Conservation (phyloP, 2,797 vertebrate species). For the Acipenser ruthenus region DNA sequence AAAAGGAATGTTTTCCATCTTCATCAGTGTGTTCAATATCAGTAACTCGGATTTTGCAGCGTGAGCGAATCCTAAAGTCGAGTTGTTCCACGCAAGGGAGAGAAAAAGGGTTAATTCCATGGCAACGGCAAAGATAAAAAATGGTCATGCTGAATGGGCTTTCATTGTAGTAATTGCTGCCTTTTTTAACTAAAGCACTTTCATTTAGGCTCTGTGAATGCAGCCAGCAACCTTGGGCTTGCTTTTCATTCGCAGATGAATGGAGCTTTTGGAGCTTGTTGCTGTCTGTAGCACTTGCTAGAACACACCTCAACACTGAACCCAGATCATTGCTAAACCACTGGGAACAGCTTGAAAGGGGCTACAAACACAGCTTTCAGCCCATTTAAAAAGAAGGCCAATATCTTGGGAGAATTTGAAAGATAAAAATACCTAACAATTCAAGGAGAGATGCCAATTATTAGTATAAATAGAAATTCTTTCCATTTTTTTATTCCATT, state of each 20-base stretch:
- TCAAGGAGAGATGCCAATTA: neutral
- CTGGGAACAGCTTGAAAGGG: conserved; percentile 1
- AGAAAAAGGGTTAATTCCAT: conserved; percentile 65
- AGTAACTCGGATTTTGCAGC: conserved; percentile 43
- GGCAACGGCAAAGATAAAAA: conserved; percentile 72
- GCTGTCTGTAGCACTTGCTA: conserved; percentile 32
- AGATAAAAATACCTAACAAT: neutral
- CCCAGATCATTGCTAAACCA: conserved; percentile 20
- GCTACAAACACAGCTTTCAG: conserved; percentile 7
- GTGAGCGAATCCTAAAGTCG: conserved; percentile 52
- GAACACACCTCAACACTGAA: conserved; percentile 21
- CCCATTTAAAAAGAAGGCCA: conserved; percentile 10
- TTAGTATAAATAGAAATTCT: neutral
- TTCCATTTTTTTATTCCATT: too few relatives aligned
- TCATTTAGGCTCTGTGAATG: conserved; percentile 48
- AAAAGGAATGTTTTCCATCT: neutral
- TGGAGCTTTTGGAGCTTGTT: conserved; percentile 29
- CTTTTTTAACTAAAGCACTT: conserved; percentile 56
- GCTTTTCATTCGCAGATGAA: conserved; percentile 36
- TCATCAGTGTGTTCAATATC: conserved; percentile 35
- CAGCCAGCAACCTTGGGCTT: conserved; percentile 49
- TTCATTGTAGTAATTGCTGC: conserved; percentile 74
- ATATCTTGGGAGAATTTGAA: neutral
- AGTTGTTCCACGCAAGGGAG: conserved; percentile 54
- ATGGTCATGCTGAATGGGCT: conserved; percentile 75